Evolutionary conservation across 2,113 vertebrate genomes (phyloP).

Genomic region (Phrynosoma platyrhinos): DNA sequence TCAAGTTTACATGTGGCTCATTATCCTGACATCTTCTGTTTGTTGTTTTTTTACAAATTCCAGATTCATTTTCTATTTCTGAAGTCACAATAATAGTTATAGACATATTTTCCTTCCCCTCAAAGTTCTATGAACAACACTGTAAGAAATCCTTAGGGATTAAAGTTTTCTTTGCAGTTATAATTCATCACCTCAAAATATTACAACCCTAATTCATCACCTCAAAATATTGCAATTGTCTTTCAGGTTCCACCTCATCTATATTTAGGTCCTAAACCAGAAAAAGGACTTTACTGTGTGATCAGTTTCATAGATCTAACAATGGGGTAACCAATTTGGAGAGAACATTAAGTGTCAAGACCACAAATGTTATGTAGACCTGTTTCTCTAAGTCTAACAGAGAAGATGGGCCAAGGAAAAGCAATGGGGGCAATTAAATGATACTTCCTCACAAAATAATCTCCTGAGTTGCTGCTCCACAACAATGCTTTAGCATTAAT

Average conservation of each 20-base stretch:
- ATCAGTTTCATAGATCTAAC: not conserved
- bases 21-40: not conserved
- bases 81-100: not conserved
- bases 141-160: not conserved
- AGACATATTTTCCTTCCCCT: too few species aligned
- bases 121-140: not conserved
- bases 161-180: not conserved
- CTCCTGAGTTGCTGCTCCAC: not conserved
- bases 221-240: not conserved
- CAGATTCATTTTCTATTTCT: not conserved
- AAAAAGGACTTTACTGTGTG: not conserved
- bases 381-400: not conserved
- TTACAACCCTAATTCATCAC: not conserved
- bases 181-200: too few species aligned
- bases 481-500: not conserved
- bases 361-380: not conserved
- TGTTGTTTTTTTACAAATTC: not conserved
- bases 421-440: not conserved
- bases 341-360: not conserved
- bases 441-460: not conserved
- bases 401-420: not conserved
- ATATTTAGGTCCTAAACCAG: conserved; percentile 1
- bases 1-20: not conserved
- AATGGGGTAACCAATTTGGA: too few species aligned
- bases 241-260: not conserved